These are phyloP conservation scores for Ptychodera flava DNA, from an alignment of 35 echinoderm and acorn worm species.

Conservation along the genomic window DNA sequence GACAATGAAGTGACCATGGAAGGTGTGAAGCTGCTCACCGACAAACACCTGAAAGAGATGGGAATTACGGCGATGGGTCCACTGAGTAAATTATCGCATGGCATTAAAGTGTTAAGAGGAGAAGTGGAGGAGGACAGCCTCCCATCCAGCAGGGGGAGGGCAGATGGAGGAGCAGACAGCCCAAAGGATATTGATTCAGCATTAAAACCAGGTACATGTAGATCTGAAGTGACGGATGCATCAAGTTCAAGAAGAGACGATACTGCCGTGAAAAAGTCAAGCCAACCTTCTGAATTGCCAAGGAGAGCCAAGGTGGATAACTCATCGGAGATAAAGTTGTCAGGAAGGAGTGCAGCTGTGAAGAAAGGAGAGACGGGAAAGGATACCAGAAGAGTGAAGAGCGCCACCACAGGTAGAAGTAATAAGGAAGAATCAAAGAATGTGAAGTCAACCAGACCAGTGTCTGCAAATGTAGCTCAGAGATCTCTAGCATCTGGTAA, in stretches of 20 bases:
- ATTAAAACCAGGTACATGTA: too few species aligned
- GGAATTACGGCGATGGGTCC: background rate
- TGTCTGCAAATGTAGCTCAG: conserved; percentile 13
- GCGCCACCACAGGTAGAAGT: background rate
- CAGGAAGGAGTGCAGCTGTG: background rate
- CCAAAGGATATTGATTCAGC: too few species aligned
- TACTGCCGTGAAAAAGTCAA: background rate
- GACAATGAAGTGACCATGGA: conserved; percentile 29
- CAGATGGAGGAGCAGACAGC: background rate
- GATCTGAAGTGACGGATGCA: background rate
- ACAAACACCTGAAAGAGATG: conserved; percentile 20
- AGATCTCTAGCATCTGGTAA: conserved; percentile 25
- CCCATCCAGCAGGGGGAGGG: background rate
- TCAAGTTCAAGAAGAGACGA: background rate
- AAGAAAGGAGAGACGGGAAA: background rate
- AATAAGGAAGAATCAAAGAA: background rate
- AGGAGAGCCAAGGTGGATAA: background rate
- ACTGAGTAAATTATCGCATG: conserved; percentile 14
- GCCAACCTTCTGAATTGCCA: background rate
- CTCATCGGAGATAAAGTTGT: background rate
- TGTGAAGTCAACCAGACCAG: background rate
- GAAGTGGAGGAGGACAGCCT: background rate
- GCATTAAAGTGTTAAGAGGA: conserved; percentile 5
- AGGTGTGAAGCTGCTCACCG: background rate
- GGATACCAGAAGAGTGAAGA: background rate